Conservation (phyloP, 2,113 vertebrate species). For the Entosphenus tridentatus region DNA sequence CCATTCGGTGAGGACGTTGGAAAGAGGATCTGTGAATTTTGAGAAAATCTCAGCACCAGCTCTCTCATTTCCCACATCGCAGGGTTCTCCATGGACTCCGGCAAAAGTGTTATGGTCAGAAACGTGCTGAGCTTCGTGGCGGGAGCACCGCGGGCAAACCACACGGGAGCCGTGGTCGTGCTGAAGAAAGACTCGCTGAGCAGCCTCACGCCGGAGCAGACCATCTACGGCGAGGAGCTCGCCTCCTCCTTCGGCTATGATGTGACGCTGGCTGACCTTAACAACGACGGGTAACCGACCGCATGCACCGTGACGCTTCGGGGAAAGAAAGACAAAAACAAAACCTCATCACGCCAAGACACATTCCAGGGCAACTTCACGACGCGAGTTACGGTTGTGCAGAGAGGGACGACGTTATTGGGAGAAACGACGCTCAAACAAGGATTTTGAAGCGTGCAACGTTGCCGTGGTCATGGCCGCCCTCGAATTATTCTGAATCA, state of each 20-base stretch:
- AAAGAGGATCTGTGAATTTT: too few species aligned
- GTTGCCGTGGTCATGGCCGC: too few species aligned
- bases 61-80: constrained; percentile 9
- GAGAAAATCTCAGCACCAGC: too few species aligned
- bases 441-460: too few species aligned
- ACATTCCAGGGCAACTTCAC: too few species aligned
- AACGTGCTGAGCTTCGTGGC: constrained; percentile 58
- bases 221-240: constrained; percentile 56
- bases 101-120: constrained; percentile 42
- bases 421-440: too few species aligned
- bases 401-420: too few species aligned
- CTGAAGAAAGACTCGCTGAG: constrained; percentile 29
- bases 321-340: neutral
- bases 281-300: constrained; percentile 45
- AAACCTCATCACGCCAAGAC: neutral
- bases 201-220: constrained; percentile 35
- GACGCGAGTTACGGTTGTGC: too few species aligned
- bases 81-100: constrained; percentile 88
- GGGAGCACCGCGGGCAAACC: constrained; percentile 77
- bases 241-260: constrained; percentile 91
- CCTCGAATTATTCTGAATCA: too few species aligned
- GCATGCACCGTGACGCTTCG: neutral
- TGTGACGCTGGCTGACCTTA: constrained; percentile 73
- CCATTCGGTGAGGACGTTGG: constrained; percentile 7
- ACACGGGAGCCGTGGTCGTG: constrained; percentile 67